Base-by-base conservation (phyloP, 2,113 vertebrate species). In the Dicerorhinus sumatrensis region DNA sequence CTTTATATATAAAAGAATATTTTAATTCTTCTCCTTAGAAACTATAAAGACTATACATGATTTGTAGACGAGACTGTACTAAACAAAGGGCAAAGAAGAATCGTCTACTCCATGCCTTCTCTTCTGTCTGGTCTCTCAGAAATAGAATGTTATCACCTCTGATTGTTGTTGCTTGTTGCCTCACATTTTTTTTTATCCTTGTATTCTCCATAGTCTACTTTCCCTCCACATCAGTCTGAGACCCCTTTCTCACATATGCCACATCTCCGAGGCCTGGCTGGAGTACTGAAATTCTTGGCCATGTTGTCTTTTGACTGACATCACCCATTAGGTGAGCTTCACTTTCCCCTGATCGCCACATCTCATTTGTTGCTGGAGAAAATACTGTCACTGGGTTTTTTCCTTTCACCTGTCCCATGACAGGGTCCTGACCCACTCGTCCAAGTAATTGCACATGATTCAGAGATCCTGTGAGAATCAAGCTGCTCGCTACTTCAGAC, bases 311-410 rank as follows among this genome's bases (percentile, higher is more conserved):
- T 42, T 99, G 99, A 91, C 99, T 99, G 97, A 99, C 94, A 94
- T 99, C 99, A 56, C 99, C 98, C 88, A 98, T 96, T 77, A 98
- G 97, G 42, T 84, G 97, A 0, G 5, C n/a, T 62, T 99, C 99
- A 48, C 97, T 98, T 0, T 99, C 99, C 54, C 99, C 99, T 0
- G 99, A 98, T 54, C 99, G 98, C 99, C 54, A 58, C 54, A 27
- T 99, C 98, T 99, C 99, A 63, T 99, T 99, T 89, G 99, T 99
- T 21, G 99, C 99, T 80, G 99, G n/a, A 5, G 99, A 99, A 99
- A 99, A 99, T 98, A 99, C 99, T 84, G 99, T 99, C 63, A 99
- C 99, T 0, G 99, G 99, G 96, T 99, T 99, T 94, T 99, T 99
- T 20, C 99, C 99, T 0, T 99, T 99, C 91, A 99, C 99, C 96